phyloP scores from a whole-genome alignment of 1,140 invertebrate genomes.

The Bactericera cockerelli region DNA sequence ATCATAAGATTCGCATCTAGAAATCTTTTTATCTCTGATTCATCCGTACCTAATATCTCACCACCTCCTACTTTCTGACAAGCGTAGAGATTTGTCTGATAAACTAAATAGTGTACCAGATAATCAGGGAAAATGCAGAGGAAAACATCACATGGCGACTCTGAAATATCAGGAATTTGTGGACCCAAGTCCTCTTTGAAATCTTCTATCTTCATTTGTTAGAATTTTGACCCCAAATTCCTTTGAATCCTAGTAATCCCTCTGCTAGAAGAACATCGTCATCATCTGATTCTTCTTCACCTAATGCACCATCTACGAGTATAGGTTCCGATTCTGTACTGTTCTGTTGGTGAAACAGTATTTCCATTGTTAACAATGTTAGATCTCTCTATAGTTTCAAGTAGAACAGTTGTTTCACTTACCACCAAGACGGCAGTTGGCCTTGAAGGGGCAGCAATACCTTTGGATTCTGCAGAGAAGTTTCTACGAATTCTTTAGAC shows the following conservation, averaged over 20 bases:
- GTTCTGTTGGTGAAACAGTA: not conserved
- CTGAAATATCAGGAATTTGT: not conserved
- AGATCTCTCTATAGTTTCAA: not conserved
- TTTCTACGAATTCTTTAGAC: not conserved
- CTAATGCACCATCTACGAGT: not conserved
- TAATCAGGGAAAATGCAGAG: not conserved
- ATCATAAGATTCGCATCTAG: constrained; percentile 1
- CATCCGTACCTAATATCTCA: too few relatives aligned
- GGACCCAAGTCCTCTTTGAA: not conserved
- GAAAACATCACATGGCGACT: not conserved
- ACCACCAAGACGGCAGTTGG: not conserved
- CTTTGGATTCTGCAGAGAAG: not conserved
- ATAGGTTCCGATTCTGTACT: not conserved
- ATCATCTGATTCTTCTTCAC: not conserved
- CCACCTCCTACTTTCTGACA: not conserved
- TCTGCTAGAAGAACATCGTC: not conserved
- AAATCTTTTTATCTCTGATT: constrained; percentile 6
- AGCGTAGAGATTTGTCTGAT: not conserved
- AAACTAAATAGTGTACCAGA: not conserved
- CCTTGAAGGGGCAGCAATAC: not conserved
- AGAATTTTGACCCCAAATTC: not conserved
- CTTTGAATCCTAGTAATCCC: not conserved
- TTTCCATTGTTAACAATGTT: not conserved
- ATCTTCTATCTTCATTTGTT: not conserved
- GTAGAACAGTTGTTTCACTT: not conserved